Evolutionary conservation across 2,113 vertebrate species (phyloP).

Genomic region (Leptocoma aspasia): DNA sequence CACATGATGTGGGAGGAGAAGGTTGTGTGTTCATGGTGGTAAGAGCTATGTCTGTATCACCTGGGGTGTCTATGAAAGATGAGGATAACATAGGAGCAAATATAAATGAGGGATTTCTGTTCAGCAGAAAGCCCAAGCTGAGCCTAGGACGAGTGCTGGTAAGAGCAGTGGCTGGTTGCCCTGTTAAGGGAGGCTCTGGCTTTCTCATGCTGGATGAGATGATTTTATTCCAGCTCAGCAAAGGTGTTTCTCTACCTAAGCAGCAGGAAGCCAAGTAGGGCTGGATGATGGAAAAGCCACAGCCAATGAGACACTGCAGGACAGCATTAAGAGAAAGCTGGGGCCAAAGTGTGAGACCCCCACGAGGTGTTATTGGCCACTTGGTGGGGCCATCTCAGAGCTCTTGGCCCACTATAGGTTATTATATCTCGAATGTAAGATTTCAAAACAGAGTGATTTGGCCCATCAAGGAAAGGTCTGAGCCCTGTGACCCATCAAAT

Average conservation of each 20-base stretch:
- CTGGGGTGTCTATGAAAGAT: not conserved
- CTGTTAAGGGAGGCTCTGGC: not conserved
- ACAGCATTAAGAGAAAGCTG: not conserved
- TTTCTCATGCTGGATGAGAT: not conserved
- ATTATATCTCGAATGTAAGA: not conserved
- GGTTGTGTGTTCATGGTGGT: not conserved
- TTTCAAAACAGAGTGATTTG: not conserved
- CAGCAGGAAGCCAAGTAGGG: not conserved
- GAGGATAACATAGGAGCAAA: not conserved
- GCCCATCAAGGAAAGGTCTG: not conserved
- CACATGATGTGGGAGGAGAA: not conserved
- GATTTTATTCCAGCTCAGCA: not conserved
- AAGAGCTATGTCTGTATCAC: not conserved
- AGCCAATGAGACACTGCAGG: not conserved
- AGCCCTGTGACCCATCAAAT: not conserved
- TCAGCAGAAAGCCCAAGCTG: not conserved
- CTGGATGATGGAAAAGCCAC: not conserved
- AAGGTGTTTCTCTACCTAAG: not conserved
- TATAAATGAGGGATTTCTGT: not conserved
- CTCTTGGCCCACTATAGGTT: not conserved
- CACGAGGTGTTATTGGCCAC: not conserved
- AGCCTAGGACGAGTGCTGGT: not conserved
- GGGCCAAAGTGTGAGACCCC: not conserved
- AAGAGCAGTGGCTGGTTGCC: not conserved
- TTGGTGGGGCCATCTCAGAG: not conserved